phyloP scores from a whole-genome alignment of 2,797 vertebrate genomes.

The Chelonia mydas region DNA sequence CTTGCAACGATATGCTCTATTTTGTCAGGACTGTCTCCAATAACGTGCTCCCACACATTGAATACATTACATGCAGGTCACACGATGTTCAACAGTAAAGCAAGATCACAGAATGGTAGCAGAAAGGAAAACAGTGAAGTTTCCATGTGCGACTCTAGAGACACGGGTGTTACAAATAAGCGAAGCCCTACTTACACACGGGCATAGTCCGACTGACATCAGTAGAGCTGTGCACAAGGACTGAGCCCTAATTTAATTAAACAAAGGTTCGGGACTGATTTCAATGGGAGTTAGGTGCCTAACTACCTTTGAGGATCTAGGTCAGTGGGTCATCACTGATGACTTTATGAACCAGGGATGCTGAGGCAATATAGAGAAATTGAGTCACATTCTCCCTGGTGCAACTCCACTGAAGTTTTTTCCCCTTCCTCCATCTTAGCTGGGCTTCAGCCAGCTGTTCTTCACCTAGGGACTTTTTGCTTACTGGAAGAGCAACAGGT shows the following conservation, averaged over 20 bases:
- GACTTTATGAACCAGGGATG: rapidly evolving
- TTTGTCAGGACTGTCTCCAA: not conserved
- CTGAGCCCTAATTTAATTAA: not conserved
- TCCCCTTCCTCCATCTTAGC: not conserved
- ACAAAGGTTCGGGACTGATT: not conserved
- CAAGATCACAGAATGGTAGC: not conserved
- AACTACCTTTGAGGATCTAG: too few species aligned
- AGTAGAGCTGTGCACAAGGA: not conserved
- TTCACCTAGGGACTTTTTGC: not conserved
- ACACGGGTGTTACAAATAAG: not conserved
- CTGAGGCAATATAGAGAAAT: not conserved
- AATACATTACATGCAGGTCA: not conserved
- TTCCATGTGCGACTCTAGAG: not conserved
- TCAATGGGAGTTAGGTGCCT: too few species aligned
- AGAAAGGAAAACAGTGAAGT: not conserved
- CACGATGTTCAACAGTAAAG: not conserved
- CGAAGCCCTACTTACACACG: not conserved
- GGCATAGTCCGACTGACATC: not conserved
- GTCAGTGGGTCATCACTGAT: not conserved
- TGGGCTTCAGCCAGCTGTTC: not conserved
- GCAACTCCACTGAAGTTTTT: not conserved
- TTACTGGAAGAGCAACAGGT: not conserved
- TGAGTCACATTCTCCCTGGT: not conserved
- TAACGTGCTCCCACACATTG: not conserved
- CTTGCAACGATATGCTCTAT: not conserved